Evolutionary conservation across 2,888 invertebrate species (phyloP).

Genomic region (Tetragonisca angustula): DNA sequence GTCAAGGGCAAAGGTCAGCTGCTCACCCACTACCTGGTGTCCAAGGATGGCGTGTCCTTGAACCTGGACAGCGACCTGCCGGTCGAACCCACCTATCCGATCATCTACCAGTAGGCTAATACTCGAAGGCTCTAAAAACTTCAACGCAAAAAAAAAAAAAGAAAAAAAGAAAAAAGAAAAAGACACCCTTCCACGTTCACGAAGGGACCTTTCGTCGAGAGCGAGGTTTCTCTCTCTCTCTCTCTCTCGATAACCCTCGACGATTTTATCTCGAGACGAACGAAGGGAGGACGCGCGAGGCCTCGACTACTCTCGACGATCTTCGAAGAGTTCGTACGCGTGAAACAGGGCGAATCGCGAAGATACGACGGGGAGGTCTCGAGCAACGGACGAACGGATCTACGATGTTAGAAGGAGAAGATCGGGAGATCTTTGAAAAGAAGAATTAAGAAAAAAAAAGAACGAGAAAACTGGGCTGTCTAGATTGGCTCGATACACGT

Average conservation of each 20-base stretch:
- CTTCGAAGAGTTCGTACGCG: neutral
- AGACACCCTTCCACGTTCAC: constrained; percentile 27
- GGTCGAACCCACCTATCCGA: constrained; percentile 81
- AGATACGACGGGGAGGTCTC: neutral
- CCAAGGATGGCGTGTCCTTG: constrained; percentile 82
- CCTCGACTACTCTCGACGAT: neutral
- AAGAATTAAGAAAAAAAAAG: no score
- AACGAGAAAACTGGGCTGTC: neutral
- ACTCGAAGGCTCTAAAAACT: constrained; percentile 64
- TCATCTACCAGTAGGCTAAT: constrained; percentile 80
- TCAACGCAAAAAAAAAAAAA: constrained; percentile 39
- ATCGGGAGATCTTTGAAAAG: neutral
- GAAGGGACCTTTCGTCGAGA: constrained; percentile 10
- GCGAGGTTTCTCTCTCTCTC: constrained; percentile 8
- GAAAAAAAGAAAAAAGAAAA: no score
- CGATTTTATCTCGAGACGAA: neutral
- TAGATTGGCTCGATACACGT: neutral
- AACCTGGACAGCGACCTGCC: constrained; percentile 82
- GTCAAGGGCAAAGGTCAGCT: constrained; percentile 99
- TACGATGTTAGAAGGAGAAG: neutral
- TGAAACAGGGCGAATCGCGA: neutral
- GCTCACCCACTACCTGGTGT: constrained; percentile 95
- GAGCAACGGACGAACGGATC: neutral
- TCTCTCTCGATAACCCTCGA: constrained; percentile 24
- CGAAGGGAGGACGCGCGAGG: neutral